Evolutionary conservation across 2,797 vertebrate genomes (phyloP).

Genomic region (Acanthornis magna): DNA sequence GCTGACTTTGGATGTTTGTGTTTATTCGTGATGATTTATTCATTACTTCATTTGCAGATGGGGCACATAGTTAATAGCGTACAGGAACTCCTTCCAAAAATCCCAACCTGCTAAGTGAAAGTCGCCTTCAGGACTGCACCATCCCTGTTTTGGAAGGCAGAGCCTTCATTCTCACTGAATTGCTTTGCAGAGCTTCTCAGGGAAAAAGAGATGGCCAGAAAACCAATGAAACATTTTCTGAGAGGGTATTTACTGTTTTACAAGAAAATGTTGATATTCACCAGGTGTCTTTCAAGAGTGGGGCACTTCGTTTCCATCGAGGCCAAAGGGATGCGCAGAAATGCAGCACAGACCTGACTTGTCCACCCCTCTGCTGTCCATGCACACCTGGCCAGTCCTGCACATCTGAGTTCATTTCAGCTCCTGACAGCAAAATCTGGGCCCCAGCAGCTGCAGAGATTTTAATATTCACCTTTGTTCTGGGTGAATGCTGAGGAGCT

Average conservation of each 20-base stretch:
- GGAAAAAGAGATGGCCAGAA: background rate
- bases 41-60: conserved; percentile 7
- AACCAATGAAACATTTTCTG: background rate
- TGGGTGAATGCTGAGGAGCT: background rate
- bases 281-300: background rate
- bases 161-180: background rate
- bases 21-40: conserved; percentile 45
- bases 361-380: background rate
- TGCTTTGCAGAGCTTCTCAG: background rate
- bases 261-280: background rate
- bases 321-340: background rate
- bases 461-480: background rate
- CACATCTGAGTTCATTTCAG: background rate
- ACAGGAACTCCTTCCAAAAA: background rate
- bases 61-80: background rate
- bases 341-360: background rate
- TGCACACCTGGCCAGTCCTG: background rate
- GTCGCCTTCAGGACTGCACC: background rate
- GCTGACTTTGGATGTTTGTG: background rate
- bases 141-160: background rate
- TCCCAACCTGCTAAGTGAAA: background rate
- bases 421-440: background rate
- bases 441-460: background rate
- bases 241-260: background rate
- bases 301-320: background rate